Base-by-base conservation (phyloP, 2,888 invertebrate genomes). In the Girardia tigrina region DNA sequence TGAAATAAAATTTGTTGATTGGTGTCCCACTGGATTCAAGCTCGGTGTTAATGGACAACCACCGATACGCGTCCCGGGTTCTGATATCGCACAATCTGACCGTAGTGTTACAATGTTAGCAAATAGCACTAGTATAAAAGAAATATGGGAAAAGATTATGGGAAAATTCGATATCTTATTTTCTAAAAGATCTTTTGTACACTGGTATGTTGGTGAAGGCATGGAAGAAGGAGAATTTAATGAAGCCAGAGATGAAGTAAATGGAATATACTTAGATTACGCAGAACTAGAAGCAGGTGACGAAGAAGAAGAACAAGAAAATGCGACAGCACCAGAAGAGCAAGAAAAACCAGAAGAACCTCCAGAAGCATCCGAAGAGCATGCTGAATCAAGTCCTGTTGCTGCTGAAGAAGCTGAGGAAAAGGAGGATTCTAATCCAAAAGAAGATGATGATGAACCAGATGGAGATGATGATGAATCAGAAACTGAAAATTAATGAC, bases 11-110 rank as follows among this genome's bases (percentile, higher is more conserved):
- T 92, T 92, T 82, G 91, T 91, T 0, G 88, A 89, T 78, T 91
- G 90, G 90, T 89, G 89, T 80, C 90, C 90, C 0, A 89, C 90
- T 0, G 90, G 90, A 78, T 90, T 91, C 82, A 90, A 90, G 86
- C 79, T 80, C 28, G 81, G 81, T 74, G 80, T 81, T 75, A 81
- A 80, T 77, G 80, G 81, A 76, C 80, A 89, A 84, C 90, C 90
- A 20, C 81, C 77, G 80, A 83, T 78, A 28, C 78, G 78, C 75
- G 79, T 80, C n/a, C 80, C 80, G 71, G 80, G 93, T 6, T 93
- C 92, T 29, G 93, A 94, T 79, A 90, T 92, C 78, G 86, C 87
- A 29, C 85, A 85, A 78, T 84, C 86, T 1, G 84, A 83, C 76
- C 79, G 86, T 77, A 84, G 85, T 28, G 84, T 85, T 14, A 86